These are phyloP conservation scores for Sycophila texana DNA, from an alignment of 2,888 invertebrate genomes.

Conservation along the genomic window DNA sequence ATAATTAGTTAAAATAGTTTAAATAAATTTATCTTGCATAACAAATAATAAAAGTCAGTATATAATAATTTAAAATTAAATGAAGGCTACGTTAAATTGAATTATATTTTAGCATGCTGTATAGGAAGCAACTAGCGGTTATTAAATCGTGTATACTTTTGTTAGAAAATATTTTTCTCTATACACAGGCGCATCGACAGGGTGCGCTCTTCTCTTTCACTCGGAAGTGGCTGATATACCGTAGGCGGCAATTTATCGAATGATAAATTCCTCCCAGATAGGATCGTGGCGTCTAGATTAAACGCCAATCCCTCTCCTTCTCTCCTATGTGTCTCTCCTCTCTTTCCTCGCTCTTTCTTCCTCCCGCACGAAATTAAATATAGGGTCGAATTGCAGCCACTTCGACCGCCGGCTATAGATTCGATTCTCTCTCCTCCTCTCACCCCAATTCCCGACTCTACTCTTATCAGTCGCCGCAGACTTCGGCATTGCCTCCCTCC, in stretches of 20 bases:
- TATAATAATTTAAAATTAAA: too few relatives aligned
- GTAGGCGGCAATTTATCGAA: constrained; percentile 71
- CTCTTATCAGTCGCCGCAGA: constrained; percentile 73
- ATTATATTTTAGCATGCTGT: too few relatives aligned
- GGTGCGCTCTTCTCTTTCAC: constrained; percentile 54
- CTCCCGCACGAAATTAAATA: constrained; percentile 71
- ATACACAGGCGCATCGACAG: constrained; percentile 62
- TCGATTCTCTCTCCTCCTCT: constrained; percentile 44
- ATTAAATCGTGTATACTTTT: too few relatives aligned
- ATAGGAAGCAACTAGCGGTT: too few relatives aligned
- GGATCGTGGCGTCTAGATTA: constrained; percentile 73
- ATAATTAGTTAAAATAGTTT: too few relatives aligned
- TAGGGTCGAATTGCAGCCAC: constrained; percentile 64
- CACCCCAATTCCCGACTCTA: constrained; percentile 55
- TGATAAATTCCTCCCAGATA: constrained; percentile 74
- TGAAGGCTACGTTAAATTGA: too few relatives aligned
- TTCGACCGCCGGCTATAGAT: constrained; percentile 22
- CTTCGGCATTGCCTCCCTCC: constrained; percentile 63
- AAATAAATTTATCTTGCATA: not conserved
- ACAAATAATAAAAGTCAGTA: too few relatives aligned
- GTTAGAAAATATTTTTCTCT: constrained; percentile 60
- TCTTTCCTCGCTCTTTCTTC: constrained; percentile 53
- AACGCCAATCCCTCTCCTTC: constrained; percentile 67
- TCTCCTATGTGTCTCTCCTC: constrained; percentile 58
- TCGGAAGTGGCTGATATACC: constrained; percentile 67